Base-by-base conservation (phyloP, 2,113 vertebrate species). In the Hepsetus odoe region DNA sequence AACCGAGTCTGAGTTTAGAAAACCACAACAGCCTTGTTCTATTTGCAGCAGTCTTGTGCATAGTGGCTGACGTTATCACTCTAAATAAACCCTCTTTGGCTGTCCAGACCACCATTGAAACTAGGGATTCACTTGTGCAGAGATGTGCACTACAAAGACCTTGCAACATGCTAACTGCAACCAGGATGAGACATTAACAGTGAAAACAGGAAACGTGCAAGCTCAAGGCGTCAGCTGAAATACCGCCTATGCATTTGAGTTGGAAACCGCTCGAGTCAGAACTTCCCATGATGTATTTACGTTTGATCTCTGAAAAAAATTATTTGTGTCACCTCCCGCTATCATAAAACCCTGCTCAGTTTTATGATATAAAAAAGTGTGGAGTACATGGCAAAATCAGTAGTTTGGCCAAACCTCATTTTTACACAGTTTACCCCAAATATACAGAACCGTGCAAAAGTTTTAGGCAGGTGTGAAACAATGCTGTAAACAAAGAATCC, bases 181-280 rank as follows among this genome's bases (percentile, higher is more conserved):
- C 2, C 33, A 24, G 51, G 35, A 58, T n/a, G 6, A 65, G 55
- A 82, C 40, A 33, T 53, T 30, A 61, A 74, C 61, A 22, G 64
- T 74, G 30, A 78, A 78, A 82, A 82, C 81, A 82, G 81, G 81
- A 82, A 73, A 51, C 40, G 38, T 56, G 56, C 53, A 42, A 33
- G 74, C 58, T 13, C 69, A 30, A 32, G 53, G 66, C 32, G 53
- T 64, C 56, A 78, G 70, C 42, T 53, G 65, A 74, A 82, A 74
- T 32, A 40, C 33, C 66, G 65, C 72, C 66, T 38, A 73, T 65
- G 40, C 33, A 13, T 2, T 44, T 28, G 68, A 40, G 18, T 46
- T 73, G n/a, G 55, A 75, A 79, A 33, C 44, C 7, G 38, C 44
- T 16, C 1, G 40, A 49, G 6, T 38, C 78, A 38, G 46, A 70